Percentiles rank a stretch among this genome's conserved stretches.
Evolutionary conservation across 2,113 vertebrate genomes (phyloP).

Genomic region (Oceanites oceanicus): DNA sequence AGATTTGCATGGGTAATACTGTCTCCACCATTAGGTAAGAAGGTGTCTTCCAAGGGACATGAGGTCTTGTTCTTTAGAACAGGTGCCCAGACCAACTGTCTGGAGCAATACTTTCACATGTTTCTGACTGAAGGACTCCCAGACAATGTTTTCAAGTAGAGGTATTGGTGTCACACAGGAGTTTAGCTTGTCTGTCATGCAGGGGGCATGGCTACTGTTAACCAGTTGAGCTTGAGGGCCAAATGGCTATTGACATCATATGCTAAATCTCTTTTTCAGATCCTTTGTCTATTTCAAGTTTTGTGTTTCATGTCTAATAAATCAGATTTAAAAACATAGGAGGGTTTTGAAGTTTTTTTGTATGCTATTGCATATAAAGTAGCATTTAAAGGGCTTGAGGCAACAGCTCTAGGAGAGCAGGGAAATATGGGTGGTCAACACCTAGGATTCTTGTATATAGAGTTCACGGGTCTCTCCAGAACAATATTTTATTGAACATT

Average conservation of each 20-base stretch:
- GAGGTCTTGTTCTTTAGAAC: neutral
- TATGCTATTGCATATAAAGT: neutral
- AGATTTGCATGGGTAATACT: neutral
- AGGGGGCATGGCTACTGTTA: neutral
- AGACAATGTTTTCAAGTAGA: neutral
- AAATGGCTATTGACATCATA: neutral
- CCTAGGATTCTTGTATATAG: neutral
- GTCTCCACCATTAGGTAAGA: neutral
- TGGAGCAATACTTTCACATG: neutral
- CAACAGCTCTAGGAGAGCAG: neutral
- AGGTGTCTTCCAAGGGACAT: neutral
- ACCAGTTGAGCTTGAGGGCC: neutral
- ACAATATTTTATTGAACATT: neutral
- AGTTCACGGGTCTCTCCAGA: neutral
- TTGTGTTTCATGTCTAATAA: neutral
- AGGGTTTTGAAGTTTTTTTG: neutral
- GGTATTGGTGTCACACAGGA: too few species aligned
- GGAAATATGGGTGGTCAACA: neutral
- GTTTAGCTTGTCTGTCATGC: neutral
- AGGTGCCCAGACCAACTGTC: neutral
- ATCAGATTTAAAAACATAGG: neutral
- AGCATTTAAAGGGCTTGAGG: neutral
- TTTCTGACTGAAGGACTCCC: neutral
- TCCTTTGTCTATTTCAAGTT: neutral
- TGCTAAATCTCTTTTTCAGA: neutral